Conservation (phyloP, 2,888 invertebrate genomes). For the Girardia tigrina region DNA sequence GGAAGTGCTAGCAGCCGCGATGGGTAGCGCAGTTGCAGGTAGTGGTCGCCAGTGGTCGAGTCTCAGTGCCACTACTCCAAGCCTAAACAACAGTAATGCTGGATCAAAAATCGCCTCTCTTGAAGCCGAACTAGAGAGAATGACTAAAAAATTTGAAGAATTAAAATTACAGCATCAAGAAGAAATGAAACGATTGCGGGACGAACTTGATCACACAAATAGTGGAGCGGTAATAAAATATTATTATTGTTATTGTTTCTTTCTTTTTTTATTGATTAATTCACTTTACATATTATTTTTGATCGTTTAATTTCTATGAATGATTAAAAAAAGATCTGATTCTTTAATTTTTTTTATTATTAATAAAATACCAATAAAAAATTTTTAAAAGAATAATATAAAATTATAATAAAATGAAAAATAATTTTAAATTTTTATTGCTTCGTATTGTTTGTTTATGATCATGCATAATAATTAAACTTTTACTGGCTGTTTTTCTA, state of each 20-base stretch:
- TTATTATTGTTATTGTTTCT: background rate
- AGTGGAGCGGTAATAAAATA: background rate
- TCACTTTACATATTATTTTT: background rate
- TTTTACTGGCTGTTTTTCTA: no score
- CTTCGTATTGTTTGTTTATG: no score
- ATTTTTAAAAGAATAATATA: no score
- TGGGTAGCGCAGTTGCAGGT: background rate
- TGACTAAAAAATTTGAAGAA: constrained; percentile 11
- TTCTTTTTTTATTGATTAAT: background rate
- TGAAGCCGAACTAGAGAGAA: background rate
- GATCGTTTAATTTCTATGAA: background rate
- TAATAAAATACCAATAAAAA: no score
- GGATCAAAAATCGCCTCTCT: background rate
- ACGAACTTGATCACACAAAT: constrained; percentile 3
- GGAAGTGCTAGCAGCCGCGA: background rate
- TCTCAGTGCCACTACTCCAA: background rate
- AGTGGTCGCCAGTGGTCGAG: background rate
- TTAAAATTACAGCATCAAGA: background rate
- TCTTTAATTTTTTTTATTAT: no score
- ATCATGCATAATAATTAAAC: no score
- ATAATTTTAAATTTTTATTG: no score
- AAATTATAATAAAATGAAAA: no score
- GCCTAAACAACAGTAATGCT: background rate
- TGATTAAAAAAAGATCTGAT: no score
- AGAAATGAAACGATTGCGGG: constrained; percentile 1